Evolutionary conservation across 1,140 invertebrate species (phyloP).

Genomic region (Homalodisca vitripennis): DNA sequence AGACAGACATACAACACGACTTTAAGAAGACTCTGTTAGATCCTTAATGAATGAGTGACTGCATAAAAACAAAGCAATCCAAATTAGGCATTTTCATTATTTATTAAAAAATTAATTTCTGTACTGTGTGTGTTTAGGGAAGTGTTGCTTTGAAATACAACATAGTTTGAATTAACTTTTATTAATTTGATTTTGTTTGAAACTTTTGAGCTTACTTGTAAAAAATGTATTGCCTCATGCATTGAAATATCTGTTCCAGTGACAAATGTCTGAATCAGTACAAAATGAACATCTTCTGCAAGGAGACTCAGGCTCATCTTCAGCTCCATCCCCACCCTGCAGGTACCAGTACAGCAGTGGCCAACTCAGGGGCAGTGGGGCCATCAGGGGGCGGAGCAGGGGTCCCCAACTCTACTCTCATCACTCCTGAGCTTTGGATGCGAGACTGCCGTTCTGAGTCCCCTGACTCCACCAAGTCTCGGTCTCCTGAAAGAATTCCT

Average conservation of each 20-base stretch:
- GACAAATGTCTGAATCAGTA: conserved; percentile 93
- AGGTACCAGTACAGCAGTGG: conserved; percentile 46
- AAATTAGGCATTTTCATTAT: too few species aligned
- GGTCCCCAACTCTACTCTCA: conserved; percentile 52
- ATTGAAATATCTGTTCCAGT: conserved; percentile 50
- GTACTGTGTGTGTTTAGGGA: too few species aligned
- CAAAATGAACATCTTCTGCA: conserved; percentile 94
- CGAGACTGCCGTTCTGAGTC: conserved; percentile 70
- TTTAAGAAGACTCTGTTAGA: too few species aligned
- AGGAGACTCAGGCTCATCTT: conserved; percentile 85
- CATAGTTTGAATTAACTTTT: too few species aligned
- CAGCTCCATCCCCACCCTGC: conserved; percentile 71
- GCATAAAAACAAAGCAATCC: too few species aligned
- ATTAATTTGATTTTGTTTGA: too few species aligned
- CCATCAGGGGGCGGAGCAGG: conserved; percentile 41
- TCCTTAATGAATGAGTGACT: too few species aligned
- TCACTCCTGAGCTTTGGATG: conserved; percentile 86
- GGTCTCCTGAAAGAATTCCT: conserved; percentile 45
- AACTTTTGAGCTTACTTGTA: too few species aligned
- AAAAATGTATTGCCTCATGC: too few species aligned
- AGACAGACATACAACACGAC: too few species aligned
- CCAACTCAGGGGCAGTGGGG: conserved; percentile 41
- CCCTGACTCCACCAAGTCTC: conserved; percentile 49
- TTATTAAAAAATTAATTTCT: too few species aligned
- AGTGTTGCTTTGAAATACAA: too few species aligned